A percentile compares a stretch with the other conserved stretches of the same genome.
These are phyloP conservation scores for Cremastinae sp. DNA, from an alignment of 2,888 invertebrate species.

Conservation along the genomic window DNA sequence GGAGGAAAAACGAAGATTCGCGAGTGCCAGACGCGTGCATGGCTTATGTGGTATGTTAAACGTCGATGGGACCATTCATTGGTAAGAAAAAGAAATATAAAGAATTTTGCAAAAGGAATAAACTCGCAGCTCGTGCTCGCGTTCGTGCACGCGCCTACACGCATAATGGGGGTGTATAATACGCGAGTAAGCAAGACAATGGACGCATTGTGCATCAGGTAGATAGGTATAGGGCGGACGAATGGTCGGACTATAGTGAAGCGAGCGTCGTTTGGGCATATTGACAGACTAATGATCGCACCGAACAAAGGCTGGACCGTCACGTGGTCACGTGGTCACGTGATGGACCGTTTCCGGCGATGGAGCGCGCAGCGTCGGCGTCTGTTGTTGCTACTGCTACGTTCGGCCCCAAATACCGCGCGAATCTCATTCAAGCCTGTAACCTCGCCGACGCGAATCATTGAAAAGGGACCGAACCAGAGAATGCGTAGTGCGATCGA, in stretches of 20 bases:
- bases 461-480: conserved; percentile 30
- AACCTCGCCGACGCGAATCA: conserved; percentile 52
- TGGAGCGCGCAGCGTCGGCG: conserved; percentile 68
- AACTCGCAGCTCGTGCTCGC: conserved; percentile 63
- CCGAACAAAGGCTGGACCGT: conserved; percentile 79
- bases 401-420: conserved; percentile 40
- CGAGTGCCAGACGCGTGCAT: conserved; percentile 46
- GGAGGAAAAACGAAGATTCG: conserved; percentile 6
- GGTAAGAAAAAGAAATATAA: conserved; percentile 23
- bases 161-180: conserved; percentile 78
- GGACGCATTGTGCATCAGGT: conserved; percentile 79
- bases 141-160: conserved; percentile 76
- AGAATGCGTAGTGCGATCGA: conserved; percentile 37
- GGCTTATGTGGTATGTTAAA: conserved; percentile 45
- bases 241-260: conserved; percentile 65
- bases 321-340: conserved; percentile 79
- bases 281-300: conserved; percentile 80
- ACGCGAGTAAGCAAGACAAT: conserved; percentile 78
- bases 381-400: conserved; percentile 36
- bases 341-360: conserved; percentile 79
- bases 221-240: conserved; percentile 69
- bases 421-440: conserved; percentile 64
- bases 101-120: conserved; percentile 48
- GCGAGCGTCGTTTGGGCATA: conserved; percentile 79
- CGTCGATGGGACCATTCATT: conserved; percentile 54